These are phyloP conservation scores for Amia ocellicauda DNA, from an alignment of 2,113 vertebrate species.

Conservation along the genomic window DNA sequence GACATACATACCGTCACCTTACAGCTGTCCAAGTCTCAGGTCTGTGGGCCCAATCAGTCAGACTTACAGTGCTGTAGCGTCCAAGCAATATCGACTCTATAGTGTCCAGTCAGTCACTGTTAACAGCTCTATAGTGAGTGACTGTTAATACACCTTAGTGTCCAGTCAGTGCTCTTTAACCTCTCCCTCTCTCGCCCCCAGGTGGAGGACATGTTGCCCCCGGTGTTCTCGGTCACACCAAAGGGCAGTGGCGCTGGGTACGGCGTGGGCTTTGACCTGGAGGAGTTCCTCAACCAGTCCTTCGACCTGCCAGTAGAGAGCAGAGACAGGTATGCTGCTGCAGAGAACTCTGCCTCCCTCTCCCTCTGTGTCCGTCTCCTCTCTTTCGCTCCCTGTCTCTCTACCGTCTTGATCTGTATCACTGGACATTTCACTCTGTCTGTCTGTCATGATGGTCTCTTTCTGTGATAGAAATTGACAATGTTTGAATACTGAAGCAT, in stretches of 20 bases:
- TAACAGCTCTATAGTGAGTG: too few relatives aligned
- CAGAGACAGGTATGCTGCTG: conserved; percentile 61
- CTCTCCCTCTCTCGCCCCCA: conserved; percentile 38
- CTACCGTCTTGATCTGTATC: too few relatives aligned
- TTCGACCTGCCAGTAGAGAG: conserved; percentile 70
- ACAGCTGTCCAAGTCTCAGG: conserved; percentile 91
- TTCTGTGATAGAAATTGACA: too few relatives aligned
- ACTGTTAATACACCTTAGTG: too few relatives aligned
- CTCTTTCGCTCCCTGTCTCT: too few relatives aligned
- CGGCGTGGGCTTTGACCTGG: conserved; percentile 84
- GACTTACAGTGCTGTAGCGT: too few relatives aligned
- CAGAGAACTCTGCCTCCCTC: not conserved
- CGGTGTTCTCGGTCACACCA: conserved; percentile 83
- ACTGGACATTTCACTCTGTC: too few relatives aligned
- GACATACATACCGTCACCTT: conserved; percentile 86
- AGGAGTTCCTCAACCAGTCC: conserved; percentile 84
- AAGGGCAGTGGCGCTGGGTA: conserved; percentile 88
- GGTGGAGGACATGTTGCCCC: conserved; percentile 85
- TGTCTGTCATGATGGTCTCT: too few relatives aligned
- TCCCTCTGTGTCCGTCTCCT: not conserved
- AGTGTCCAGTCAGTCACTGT: too few relatives aligned
- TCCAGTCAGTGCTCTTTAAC: not conserved
- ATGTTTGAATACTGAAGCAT: too few relatives aligned
- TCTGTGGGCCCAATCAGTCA: conserved; percentile 36
- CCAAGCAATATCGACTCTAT: too few relatives aligned